phyloP scores from a whole-genome alignment of 1,140 invertebrate species.

The Zaprionus camerounensis region DNA sequence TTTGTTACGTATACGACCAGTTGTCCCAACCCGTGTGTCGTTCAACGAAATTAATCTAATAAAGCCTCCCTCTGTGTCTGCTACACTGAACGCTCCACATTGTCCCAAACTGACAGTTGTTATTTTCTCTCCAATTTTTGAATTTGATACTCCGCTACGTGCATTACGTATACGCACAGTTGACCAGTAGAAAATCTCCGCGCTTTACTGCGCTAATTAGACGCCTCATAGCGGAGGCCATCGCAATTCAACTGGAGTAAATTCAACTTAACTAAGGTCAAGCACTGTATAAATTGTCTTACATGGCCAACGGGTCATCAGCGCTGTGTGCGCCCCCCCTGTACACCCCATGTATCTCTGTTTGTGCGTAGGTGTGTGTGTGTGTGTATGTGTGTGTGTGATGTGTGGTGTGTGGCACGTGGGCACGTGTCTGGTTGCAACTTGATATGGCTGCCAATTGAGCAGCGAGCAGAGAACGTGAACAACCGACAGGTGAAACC shows the following conservation, averaged over 20 bases:
- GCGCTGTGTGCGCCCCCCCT: neutral
- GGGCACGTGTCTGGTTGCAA: conserved; percentile 41
- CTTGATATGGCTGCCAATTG: conserved; percentile 38
- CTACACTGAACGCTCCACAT: neutral
- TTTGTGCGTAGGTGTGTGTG: conserved; percentile 6
- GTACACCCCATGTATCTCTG: too few species aligned
- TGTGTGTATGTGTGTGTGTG: neutral
- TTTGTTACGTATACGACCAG: conserved; percentile 74
- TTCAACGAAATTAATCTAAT: conserved; percentile 77
- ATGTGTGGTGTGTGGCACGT: conserved; percentile 9
- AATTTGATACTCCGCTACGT: conserved; percentile 19
- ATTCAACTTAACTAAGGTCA: conserved; percentile 42
- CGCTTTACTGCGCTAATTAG: conserved; percentile 36
- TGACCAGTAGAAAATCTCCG: conserved; percentile 14
- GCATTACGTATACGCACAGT: conserved; percentile 7
- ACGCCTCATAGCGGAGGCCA: conserved; percentile 16
- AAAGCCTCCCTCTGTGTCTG: conserved; percentile 52
- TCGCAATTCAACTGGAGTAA: conserved; percentile 38
- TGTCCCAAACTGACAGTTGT: conserved; percentile 32
- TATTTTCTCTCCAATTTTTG: conserved; percentile 28
- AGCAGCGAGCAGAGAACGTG: conserved; percentile 31
- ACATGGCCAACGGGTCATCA: conserved; percentile 10
- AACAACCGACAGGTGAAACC: neutral
- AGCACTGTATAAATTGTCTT: conserved; percentile 36
- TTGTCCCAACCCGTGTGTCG: conserved; percentile 54